Base-by-base conservation (phyloP, 2,797 vertebrate genomes). In the Sternarchorhynchus goeldii region DNA sequence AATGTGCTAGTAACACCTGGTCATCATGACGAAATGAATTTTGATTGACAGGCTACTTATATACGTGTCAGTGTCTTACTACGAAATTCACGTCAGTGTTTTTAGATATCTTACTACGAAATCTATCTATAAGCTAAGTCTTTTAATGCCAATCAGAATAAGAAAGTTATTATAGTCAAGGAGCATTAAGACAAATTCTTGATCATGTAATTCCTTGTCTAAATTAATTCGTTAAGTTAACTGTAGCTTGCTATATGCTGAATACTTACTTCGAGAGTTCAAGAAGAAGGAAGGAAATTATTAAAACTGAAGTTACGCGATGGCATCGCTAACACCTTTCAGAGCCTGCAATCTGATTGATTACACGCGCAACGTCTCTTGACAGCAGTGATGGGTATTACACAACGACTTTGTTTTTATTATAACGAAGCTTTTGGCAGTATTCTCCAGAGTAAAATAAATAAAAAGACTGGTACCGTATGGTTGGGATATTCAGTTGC, bases 401-500 rank as follows among this genome's bases (percentile, higher is more conserved):
- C 84, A 67, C 50, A 80, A 84, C 71, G 25, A 76, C 60, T 69
- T 29, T 60, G 67, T 78, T 55, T 66, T 75, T 73, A 73, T 77
- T 76, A 8, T 73, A 78, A 81, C 77, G 79, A 63, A 65, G 69
- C 69, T 81, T 50, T 77, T 86, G 86, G 88, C 85, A 84, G 83
- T 78, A 70, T 69, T 75, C 4, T 50, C 81, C 67, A 29, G 65
- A 62, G 83, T 82, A 81, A 86, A 84, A 85, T 84, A 86, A 86
- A 87, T 87, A 85, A 62, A 82, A 45, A 88, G 82, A 89, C 88
- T 85, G 79, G 78, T 87, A 85, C 85, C 86, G 85, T 86, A 85
- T 90, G 85, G 80, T 25, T 0, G 77, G 81, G 76, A 65, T 82
- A 70, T 69, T 75, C 7, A 12, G 18, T 63, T 80, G 39, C 64